Conservation (phyloP, 2,113 vertebrate species). For the Vulpes lagopus region DNA sequence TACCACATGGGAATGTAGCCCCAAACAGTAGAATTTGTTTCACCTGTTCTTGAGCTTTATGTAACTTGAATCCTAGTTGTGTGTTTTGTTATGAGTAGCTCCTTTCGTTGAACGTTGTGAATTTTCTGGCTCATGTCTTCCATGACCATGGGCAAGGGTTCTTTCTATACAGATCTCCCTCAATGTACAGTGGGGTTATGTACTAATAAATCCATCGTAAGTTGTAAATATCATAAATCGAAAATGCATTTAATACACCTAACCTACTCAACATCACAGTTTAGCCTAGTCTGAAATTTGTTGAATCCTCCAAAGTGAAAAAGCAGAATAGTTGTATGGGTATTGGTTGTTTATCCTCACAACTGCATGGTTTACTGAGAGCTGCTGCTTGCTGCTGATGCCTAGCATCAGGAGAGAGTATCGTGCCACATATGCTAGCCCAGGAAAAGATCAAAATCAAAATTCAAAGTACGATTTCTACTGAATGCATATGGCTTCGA, state of each 20-base stretch:
- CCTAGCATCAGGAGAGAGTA: not conserved
- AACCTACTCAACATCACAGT: not conserved
- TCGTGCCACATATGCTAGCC: not conserved
- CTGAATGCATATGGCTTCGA: not conserved
- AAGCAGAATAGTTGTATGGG: not conserved
- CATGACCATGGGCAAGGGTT: not conserved
- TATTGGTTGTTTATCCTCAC: not conserved
- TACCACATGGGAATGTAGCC: not conserved
- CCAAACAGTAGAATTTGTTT: not conserved
- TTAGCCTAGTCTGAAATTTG: not conserved
- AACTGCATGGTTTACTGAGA: not conserved
- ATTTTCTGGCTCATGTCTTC: not conserved
- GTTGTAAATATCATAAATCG: not conserved
- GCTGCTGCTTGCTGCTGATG: not conserved
- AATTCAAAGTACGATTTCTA: not conserved
- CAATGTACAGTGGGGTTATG: not conserved
- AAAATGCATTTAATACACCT: not conserved
- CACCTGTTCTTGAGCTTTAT: not conserved
- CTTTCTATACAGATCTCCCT: not conserved
- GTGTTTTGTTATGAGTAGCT: not conserved
- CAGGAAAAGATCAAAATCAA: not conserved
- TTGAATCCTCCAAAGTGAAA: not conserved
- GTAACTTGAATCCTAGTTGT: not conserved
- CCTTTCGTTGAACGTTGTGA: not conserved
- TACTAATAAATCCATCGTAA: not conserved